Evolutionary conservation across 2,113 vertebrate species (phyloP), one percentile per base, ranked within the genome.

Genomic region (Chaenocephalus aceratus): DNA sequence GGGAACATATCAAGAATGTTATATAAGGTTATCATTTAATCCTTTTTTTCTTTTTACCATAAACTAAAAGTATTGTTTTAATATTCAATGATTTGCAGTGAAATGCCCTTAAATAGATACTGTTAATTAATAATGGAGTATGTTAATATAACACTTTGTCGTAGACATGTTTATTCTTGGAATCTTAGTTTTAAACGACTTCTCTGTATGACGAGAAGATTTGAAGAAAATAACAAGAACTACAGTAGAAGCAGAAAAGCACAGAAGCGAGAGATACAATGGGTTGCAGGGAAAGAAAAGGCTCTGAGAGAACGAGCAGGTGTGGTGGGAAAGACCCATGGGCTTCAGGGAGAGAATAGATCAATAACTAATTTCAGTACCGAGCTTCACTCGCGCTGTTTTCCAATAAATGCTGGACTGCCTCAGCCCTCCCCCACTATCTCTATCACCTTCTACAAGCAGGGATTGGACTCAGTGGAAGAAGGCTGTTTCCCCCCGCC

Each of bases 311-410:
- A 92, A 89, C 84, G 86, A 92, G 92, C 91, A 90, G 90, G 91
- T 91, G 90, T 88, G 83, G 80, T 90, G 89, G 87, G 89, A 91
- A 92, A 93, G 91, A 92, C 89, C 88, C 88, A 88, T 86, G 91
- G 91, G 91, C 91, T 92, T 93, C 83, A 77, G 90, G 90, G 88
- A 89, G 92, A 92, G 94, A 90, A 91, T 80, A 88, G 92, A 95
- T 95, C 94, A 95, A 95, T 95, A 95, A 94, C 93, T 95, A 92
- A 95, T 95, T 94, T 94, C 94, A 94, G 93, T 83, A 85, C 91
- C 87, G 83, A 91, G 93, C 93, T 93, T 89, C 90, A 93, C 91
- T 91, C 71, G 83, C 91, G 91, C 91, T 75, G 90, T 94, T 94
- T 94, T 94, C 92, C 93, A 94, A 94, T 94, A 93, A 93, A 92